phyloP scores from a whole-genome alignment of 37 sponge, comb jelly and placozoan species.

The Halisarca cf. caerulea region DNA sequence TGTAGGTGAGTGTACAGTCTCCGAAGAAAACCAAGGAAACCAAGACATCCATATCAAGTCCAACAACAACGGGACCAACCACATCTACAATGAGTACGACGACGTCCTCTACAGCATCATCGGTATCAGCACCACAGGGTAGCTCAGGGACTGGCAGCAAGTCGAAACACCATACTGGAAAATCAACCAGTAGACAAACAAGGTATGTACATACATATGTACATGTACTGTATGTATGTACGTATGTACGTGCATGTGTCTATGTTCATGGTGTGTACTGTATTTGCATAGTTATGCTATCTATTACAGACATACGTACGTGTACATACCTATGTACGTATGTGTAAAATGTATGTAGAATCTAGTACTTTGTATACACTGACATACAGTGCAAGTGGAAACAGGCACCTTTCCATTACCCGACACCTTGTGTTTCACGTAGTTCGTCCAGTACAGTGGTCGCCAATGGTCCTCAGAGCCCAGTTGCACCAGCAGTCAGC shows the following conservation, averaged over 20 bases:
- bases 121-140: neutral
- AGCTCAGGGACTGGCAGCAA: neutral
- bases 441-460: no score
- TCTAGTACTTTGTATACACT: no score
- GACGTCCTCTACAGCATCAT: neutral
- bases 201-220: conserved; percentile 19
- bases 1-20: no score
- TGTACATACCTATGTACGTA: no score
- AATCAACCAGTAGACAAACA: neutral
- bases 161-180: neutral
- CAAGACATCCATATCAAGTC: neutral
- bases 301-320: no score
- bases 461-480: neutral
- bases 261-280: no score
- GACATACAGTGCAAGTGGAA: no score
- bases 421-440: no score
- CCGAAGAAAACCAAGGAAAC: no score
- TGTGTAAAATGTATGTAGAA: no score
- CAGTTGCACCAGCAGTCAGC: neutral
- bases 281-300: no score
- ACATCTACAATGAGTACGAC: neutral
- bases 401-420: no score
- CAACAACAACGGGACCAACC: neutral
- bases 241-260: neutral
- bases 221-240: neutral